These are phyloP conservation scores for Phaethornis superciliosus DNA, from an alignment of 2,113 vertebrate genomes.

Conservation along the genomic window DNA sequence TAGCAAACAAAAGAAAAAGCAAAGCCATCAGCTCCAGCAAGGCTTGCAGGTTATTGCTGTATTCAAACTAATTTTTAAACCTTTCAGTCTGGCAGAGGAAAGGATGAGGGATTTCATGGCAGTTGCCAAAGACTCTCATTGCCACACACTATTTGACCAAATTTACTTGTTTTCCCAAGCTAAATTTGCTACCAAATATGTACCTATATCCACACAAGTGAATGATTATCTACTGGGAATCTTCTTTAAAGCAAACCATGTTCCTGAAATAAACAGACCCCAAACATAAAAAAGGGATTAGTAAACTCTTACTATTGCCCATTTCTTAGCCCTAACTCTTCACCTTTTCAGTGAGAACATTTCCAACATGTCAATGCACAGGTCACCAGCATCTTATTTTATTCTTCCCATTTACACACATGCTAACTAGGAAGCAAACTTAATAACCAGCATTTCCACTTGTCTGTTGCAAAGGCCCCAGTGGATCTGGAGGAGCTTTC, in stretches of 20 bases:
- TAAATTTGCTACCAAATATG: neutral
- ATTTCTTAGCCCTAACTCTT: neutral
- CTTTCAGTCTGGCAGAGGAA: neutral
- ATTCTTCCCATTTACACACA: neutral
- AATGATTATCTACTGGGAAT: neutral
- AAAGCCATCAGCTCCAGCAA: neutral
- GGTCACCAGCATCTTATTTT: neutral
- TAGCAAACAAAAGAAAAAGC: neutral
- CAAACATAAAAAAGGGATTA: neutral
- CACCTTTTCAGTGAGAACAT: neutral
- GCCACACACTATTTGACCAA: neutral
- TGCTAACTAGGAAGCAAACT: neutral
- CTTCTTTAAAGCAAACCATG: neutral
- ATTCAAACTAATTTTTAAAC: neutral
- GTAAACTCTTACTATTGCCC: neutral
- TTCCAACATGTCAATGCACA: accelerated
- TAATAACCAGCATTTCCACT: neutral
- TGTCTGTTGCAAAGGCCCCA: neutral
- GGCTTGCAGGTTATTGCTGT: neutral
- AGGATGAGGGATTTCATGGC: neutral
- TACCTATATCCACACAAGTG: accelerated
- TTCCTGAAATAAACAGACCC: neutral
- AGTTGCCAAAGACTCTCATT: neutral
- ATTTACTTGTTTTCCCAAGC: neutral
- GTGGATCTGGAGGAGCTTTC: neutral